phyloP scores from a whole-genome alignment of 2,113 vertebrate genomes.

The Erinaceus europaeus region DNA sequence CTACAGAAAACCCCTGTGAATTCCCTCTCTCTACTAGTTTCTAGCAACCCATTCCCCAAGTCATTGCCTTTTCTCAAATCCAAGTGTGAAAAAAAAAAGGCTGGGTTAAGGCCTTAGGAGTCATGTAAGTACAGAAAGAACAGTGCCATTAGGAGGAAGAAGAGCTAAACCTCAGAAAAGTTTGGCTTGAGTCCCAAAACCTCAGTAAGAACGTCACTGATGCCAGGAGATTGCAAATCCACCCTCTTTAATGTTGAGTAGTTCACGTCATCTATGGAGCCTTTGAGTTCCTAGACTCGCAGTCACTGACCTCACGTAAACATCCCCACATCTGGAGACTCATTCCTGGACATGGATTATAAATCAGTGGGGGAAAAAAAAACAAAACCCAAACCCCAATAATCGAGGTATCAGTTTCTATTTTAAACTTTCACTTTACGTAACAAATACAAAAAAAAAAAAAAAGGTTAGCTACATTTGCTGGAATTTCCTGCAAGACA shows the following conservation, averaged over 20 bases:
- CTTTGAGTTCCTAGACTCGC: background rate
- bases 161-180: background rate
- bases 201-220: background rate
- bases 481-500: constrained; percentile 10
- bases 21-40: background rate
- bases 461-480: background rate
- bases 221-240: background rate
- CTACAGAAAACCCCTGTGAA: background rate
- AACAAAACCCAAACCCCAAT: constrained; percentile 8
- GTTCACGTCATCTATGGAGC: background rate
- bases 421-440: constrained; percentile 26
- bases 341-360: constrained; percentile 17
- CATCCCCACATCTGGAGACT: background rate
- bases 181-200: background rate
- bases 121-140: background rate
- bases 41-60: background rate
- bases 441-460: background rate
- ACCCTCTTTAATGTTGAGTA: background rate
- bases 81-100: background rate
- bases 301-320: background rate
- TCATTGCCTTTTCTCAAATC: background rate
- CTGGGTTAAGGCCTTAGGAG: background rate
- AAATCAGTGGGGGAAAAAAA: no score
- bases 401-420: background rate
- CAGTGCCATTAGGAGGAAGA: background rate